Percentiles rank a stretch among this genome's conserved stretches.
Evolutionary conservation across 2,888 invertebrate species (phyloP).

Genomic region (Erebia palarica): DNA sequence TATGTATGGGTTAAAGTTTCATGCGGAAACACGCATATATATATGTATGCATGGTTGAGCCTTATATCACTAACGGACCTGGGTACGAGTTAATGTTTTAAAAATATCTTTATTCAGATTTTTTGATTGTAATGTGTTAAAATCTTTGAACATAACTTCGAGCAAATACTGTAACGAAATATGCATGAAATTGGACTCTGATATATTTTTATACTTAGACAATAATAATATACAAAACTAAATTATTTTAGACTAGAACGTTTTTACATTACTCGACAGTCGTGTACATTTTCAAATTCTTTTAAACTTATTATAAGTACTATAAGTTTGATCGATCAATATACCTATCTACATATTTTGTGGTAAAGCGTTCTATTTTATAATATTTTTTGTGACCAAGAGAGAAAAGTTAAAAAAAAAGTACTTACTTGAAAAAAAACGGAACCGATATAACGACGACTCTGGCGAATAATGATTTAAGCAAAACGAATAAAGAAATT

Average conservation of each 20-base stretch:
- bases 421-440: conserved; percentile 50
- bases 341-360: conserved; percentile 19
- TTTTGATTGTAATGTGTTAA: conserved; percentile 6
- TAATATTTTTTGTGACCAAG: conserved; percentile 31
- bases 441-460: conserved; percentile 67
- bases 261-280: conserved; percentile 33
- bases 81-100: neutral
- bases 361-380: conserved; percentile 37
- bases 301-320: neutral
- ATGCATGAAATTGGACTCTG: conserved; percentile 19
- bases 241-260: conserved; percentile 27
- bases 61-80: neutral
- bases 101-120: neutral
- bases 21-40: neutral
- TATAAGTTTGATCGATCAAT: conserved; percentile 22
- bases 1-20: neutral
- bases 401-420: conserved; percentile 48
- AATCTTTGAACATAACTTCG: neutral
- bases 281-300: conserved; percentile 34
- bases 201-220: conserved; percentile 28
- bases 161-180: neutral
- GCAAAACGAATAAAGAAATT: conserved; percentile 50
- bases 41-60: neutral
- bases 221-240: conserved; percentile 8
- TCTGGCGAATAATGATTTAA: conserved; percentile 49